These are phyloP conservation scores for Sycophaga agraensis DNA, from an alignment of 1,140 invertebrate genomes.

Conservation along the genomic window DNA sequence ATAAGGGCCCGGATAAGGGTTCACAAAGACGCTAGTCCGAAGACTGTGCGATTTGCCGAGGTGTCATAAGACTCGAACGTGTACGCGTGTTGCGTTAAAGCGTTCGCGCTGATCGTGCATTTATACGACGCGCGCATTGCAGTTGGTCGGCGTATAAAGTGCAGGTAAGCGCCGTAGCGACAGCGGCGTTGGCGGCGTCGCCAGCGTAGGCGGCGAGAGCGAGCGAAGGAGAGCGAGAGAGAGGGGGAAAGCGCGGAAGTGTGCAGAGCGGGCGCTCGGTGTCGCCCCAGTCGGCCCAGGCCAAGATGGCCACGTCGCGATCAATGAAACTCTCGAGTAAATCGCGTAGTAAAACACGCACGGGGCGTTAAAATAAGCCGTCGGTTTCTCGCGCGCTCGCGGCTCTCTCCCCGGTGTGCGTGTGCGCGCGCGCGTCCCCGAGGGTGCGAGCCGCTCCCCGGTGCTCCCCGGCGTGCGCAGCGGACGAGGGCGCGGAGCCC, in stretches of 20 bases:
- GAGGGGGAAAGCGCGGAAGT: not conserved
- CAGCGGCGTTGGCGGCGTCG: too few species aligned
- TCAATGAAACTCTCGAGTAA: constrained; percentile 65
- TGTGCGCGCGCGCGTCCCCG: not conserved
- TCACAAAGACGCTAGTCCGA: too few species aligned
- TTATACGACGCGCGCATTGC: too few species aligned
- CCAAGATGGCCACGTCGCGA: constrained; percentile 70
- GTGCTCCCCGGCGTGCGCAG: too few species aligned
- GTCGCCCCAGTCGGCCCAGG: constrained; percentile 49
- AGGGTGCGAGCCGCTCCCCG: too few species aligned
- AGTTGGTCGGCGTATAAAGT: too few species aligned
- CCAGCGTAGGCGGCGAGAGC: not conserved
- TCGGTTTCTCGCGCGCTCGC: not conserved
- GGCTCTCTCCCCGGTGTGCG: constrained; percentile 36
- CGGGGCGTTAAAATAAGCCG: constrained; percentile 5
- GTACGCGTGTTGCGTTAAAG: too few species aligned
- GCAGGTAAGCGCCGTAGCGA: too few species aligned
- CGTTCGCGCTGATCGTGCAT: too few species aligned
- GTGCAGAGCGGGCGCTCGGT: constrained; percentile 43
- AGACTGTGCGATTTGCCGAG: too few species aligned
- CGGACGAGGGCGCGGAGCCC: not conserved
- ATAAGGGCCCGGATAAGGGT: too few species aligned
- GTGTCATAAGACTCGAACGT: too few species aligned
- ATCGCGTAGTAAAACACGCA: constrained; percentile 27
- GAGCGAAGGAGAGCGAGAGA: not conserved